Conservation (phyloP, 2,797 vertebrate species). For the Eutrigla gurnardus region DNA sequence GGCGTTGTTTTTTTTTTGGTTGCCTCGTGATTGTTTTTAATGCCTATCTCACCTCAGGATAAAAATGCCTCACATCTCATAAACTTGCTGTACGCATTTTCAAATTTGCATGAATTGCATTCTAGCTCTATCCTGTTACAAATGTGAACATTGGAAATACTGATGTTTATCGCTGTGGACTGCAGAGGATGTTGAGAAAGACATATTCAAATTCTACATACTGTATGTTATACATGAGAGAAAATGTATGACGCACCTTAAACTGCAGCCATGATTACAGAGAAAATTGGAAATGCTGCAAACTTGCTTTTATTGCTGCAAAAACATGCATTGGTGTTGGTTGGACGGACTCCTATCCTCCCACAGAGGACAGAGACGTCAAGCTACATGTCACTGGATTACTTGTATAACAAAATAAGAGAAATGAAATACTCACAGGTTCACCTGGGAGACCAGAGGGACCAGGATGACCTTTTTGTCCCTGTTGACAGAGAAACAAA, state of each 20-base stretch:
- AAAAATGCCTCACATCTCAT: neutral
- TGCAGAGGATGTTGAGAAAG: neutral
- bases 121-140: neutral
- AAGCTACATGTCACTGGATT: no score
- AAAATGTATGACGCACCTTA: neutral
- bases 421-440: conserved; percentile 87
- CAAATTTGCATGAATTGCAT: neutral
- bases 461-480: conserved; percentile 93
- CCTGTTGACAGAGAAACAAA: conserved; percentile 74
- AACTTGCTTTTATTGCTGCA: no score
- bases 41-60: neutral
- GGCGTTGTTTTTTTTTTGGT: neutral
- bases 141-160: no score
- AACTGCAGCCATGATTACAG: neutral
- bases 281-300: no score
- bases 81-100: neutral
- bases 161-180: neutral
- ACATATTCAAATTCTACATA: neutral
- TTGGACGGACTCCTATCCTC: no score
- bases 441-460: conserved; percentile 92
- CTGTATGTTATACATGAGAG: neutral
- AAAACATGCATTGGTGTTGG: no score
- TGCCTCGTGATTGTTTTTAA: conserved; percentile 18
- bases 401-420: neutral
- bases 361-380: no score